A percentile compares a stretch with the other conserved stretches of the same genome.
phyloP scores from a whole-genome alignment of 2,888 invertebrate species.

The Drosophila differens region DNA sequence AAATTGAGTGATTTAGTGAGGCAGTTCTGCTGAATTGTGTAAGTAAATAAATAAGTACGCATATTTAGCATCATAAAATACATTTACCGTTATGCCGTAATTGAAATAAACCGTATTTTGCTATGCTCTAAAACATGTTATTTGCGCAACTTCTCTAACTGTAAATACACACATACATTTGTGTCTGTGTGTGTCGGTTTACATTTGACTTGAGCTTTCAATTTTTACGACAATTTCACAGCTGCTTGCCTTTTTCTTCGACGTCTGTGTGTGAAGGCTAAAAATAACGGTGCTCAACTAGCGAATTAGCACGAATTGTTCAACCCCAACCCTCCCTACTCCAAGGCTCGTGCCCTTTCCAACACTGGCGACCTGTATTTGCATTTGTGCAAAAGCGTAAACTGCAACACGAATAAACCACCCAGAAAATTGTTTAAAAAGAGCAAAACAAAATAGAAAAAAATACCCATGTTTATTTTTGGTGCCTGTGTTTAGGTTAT shows the following conservation, averaged over 20 bases:
- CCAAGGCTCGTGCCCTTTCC: not conserved
- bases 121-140: slow-evolving; percentile 43
- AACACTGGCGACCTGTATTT: slow-evolving; percentile 51
- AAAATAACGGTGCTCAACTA: slow-evolving; percentile 33
- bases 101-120: slow-evolving; percentile 25
- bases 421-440: slow-evolving; percentile 38
- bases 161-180: slow-evolving; percentile 3
- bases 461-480: slow-evolving; percentile 56
- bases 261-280: slow-evolving; percentile 22
- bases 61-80: slow-evolving; percentile 26
- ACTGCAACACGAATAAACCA: slow-evolving; percentile 31
- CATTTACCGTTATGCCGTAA: slow-evolving; percentile 29
- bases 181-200: not conserved
- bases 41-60: slow-evolving; percentile 7
- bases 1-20: slow-evolving; percentile 43
- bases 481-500: slow-evolving; percentile 50
- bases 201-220: slow-evolving; percentile 36
- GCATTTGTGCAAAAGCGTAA: slow-evolving; percentile 58
- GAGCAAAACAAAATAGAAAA: slow-evolving; percentile 1
- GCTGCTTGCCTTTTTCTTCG: slow-evolving; percentile 41
- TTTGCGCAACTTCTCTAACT: slow-evolving; percentile 48
- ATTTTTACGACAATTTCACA: slow-evolving; percentile 61
- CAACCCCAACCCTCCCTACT: not conserved
- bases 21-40: slow-evolving; percentile 32
- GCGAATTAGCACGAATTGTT: slow-evolving; percentile 54